Base-by-base conservation (phyloP, 2,888 invertebrate genomes). In the Gortyna flavago region DNA sequence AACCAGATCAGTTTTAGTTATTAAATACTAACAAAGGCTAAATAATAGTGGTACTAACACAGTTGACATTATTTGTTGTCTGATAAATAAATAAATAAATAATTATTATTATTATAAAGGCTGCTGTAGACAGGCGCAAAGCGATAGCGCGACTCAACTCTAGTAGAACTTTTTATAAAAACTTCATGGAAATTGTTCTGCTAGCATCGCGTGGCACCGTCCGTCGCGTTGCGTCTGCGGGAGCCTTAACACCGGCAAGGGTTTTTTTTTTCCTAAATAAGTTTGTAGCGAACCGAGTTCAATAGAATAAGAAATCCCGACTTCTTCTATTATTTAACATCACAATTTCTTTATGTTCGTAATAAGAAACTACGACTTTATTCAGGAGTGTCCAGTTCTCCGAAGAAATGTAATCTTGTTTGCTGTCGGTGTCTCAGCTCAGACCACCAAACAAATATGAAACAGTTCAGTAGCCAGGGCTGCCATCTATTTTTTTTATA, bases 371-470 rank as follows among this genome's bases (percentile, higher is more conserved):
- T 25, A 25, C 18, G 29, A 59, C 35, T 35, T 65, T 57, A 13
- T 38, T 48, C 38, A 62, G 18, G n/a, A 35, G 25, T 77, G 21
- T 78, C 48, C 18, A 18, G 21, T 35, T 78, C n/a, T 29, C 13
- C n/a, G 13, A 61, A 51, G 16, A 21, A 64, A 64, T 18, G 29
- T 54, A 38, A 51, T 38, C 29, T 57, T 13, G 3, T 64, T 64
- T 69, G 38, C 38, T 25, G 44, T 44, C 35, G 8, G 29, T 9
- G 21, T n/a, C n/a, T 64, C 57, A n/a, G n/a, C n/a, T 32, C 6
- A 41, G n/a, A 48, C 44, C 44, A 64, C 13, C 29, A 16, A 62
- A n/a, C 38, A 79, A 70, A 64, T 79, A 65, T 11, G 18, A 44
- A 48, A 44, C 38, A n/a, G 62, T 32, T 25, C 32, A 41, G 18